Evolutionary conservation across 2,888 invertebrate species (phyloP).

Genomic region (Neoascia interrupta): DNA sequence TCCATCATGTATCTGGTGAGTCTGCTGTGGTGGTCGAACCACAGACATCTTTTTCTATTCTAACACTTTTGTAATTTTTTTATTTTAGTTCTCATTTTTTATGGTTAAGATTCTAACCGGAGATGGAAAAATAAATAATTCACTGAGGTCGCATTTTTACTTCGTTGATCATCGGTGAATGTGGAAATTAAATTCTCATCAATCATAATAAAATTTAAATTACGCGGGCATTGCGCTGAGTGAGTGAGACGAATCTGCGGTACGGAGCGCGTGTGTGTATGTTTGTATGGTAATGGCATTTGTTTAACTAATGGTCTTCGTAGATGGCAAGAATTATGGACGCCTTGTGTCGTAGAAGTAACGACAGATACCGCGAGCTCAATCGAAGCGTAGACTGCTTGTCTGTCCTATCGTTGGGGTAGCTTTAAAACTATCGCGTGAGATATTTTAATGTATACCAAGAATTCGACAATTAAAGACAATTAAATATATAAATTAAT

Average conservation of each 20-base stretch:
- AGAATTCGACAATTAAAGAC: no score
- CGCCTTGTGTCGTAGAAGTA: no score
- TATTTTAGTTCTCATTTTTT: slow-evolving; percentile 12
- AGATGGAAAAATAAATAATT: background rate
- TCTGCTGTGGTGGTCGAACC: slow-evolving; percentile 72
- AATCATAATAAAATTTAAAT: slow-evolving; percentile 55
- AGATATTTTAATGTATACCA: no score
- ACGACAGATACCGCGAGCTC: no score
- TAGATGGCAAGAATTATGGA: no score
- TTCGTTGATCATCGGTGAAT: slow-evolving; percentile 50
- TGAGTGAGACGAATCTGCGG: background rate
- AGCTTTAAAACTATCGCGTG: no score
- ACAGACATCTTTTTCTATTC: slow-evolving; percentile 41
- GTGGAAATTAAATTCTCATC: slow-evolving; percentile 58
- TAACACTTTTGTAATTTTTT: slow-evolving; percentile 5
- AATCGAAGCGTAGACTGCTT: no score
- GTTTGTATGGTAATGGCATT: slow-evolving; percentile 1
- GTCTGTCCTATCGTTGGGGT: no score
- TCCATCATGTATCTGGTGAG: slow-evolving; percentile 86
- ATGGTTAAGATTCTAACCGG: slow-evolving; percentile 30
- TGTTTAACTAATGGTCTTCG: slow-evolving; percentile 9
- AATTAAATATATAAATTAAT: no score
- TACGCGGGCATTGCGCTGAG: slow-evolving; percentile 21
- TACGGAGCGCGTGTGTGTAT: background rate
- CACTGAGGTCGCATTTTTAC: slow-evolving; percentile 19